A percentile compares a stretch with the other conserved stretches of the same genome.
Evolutionary conservation across 1,140 invertebrate genomes (phyloP).

Genomic region (Hycleus cichorii): DNA sequence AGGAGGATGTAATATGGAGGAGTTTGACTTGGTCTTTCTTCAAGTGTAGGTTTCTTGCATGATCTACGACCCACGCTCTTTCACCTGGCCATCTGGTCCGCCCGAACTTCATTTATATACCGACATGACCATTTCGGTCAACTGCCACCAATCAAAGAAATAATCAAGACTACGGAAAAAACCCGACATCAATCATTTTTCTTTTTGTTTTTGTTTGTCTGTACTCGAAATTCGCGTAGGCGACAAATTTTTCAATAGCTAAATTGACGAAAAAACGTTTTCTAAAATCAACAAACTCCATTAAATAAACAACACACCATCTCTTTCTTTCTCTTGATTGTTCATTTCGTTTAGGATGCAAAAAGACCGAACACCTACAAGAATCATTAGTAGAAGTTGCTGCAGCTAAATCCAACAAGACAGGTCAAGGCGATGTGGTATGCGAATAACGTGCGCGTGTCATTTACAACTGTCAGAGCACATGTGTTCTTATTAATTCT

Average conservation of each 20-base stretch:
- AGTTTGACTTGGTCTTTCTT: no score
- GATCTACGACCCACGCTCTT: slow-evolving; percentile 8
- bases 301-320: neutral
- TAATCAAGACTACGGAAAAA: slow-evolving; percentile 1
- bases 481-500: slow-evolving; percentile 16
- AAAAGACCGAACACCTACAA: slow-evolving; percentile 1
- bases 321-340: no score
- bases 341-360: neutral
- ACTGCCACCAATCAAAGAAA: slow-evolving; percentile 1
- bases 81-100: slow-evolving; percentile 19
- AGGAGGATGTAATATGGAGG: no score
- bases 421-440: slow-evolving; percentile 3
- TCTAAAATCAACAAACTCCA: neutral
- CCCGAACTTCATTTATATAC: slow-evolving; percentile 4
- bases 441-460: slow-evolving; percentile 1
- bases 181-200: slow-evolving; percentile 1
- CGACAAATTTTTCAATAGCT: no score
- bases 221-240: no score
- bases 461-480: slow-evolving; percentile 17
- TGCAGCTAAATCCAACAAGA: no score
- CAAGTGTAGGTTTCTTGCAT: no score
- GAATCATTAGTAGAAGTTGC: neutral
- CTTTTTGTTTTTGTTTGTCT: no score
- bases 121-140: neutral
- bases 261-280: no score